phyloP scores from a whole-genome alignment of 2,888 invertebrate species.

The Zhuqinia jingwanae region DNA sequence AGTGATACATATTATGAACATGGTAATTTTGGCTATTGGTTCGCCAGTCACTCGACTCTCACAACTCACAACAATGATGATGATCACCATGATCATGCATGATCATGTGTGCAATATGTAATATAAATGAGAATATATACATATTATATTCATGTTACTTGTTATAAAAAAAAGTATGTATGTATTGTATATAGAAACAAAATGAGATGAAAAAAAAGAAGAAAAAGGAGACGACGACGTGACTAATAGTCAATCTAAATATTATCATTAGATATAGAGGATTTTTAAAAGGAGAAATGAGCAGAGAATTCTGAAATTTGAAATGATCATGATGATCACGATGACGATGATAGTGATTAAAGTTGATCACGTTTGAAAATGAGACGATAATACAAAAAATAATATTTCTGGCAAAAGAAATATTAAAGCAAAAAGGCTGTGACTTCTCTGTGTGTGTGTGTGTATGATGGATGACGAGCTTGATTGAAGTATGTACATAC shows the following conservation, averaged over 20 bases:
- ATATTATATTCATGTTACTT: too few species aligned
- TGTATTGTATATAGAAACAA: too few species aligned
- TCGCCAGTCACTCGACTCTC: not conserved
- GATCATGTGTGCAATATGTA: constrained; percentile 41
- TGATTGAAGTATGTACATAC: not conserved
- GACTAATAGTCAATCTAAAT: constrained; percentile 61
- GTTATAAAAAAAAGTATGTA: not conserved
- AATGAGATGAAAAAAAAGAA: not conserved
- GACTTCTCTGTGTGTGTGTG: too few species aligned
- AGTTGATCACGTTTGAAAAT: not conserved
- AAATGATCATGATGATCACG: constrained; percentile 2
- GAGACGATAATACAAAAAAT: constrained; percentile 25
- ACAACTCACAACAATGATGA: too few species aligned
- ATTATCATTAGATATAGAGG: constrained; percentile 46
- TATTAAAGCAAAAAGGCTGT: too few species aligned
- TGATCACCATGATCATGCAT: not conserved
- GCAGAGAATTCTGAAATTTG: constrained; percentile 1
- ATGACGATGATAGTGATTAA: not conserved
- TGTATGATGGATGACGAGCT: too few species aligned
- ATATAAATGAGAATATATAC: too few species aligned
- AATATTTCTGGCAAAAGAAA: too few species aligned
- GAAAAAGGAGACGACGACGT: too few species aligned
- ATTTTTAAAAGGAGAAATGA: not conserved
- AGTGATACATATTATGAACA: too few species aligned
- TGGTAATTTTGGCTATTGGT: not conserved